Base-by-base conservation (phyloP, 2,888 invertebrate species). In the Ennomos fuscantarius region DNA sequence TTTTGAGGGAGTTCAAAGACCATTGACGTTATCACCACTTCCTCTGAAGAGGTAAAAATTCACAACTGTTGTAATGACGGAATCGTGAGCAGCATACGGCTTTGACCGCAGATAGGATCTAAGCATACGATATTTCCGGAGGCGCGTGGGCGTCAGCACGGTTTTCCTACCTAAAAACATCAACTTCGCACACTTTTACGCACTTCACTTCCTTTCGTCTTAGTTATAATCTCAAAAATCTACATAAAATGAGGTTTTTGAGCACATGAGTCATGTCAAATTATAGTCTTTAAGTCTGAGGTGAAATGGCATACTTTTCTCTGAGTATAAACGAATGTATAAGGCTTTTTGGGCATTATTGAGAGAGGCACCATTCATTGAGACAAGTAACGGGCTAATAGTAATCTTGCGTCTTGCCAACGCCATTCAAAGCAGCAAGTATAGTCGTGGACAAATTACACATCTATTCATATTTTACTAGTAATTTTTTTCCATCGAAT, bases 351-450 rank as follows among this genome's bases (percentile, higher is more conserved):
- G 76, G 81, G 75, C 73, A 76, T 76, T 77, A 76, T 78, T 68
- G 69, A 74, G 78, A 78, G 81, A 83, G 82, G 80, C 79, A 84
- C 85, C 86, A 88, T 89, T 89, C 89, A 90, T 89, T 89, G 84
- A 90, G 86, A 86, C 82, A 86, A 89, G 84, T 89, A 89, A 89
- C 89, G 89, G 89, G 81, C 85, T 86, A 86, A 88, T 89, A 89
- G 87, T 89, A 86, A 85, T 86, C 84, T 86, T 76, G 78, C 71
- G 81, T 82, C 86, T 84, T 81, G 82, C 77, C 84, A 80, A 78
- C 82, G 86, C 87, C 89, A 89, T 89, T 89, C 89, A 89, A 87
- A 78, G 83, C 76, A 76, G 63, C 72, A 63, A 49, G 87, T 87
- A 88, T 82, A 76, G 66, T 84, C 85, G 70, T 58, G 63, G 39